Percentiles rank a stretch among this genome's conserved stretches.
Conservation (phyloP, 2,113 vertebrate genomes). For the Alexandromys fortis region DNA sequence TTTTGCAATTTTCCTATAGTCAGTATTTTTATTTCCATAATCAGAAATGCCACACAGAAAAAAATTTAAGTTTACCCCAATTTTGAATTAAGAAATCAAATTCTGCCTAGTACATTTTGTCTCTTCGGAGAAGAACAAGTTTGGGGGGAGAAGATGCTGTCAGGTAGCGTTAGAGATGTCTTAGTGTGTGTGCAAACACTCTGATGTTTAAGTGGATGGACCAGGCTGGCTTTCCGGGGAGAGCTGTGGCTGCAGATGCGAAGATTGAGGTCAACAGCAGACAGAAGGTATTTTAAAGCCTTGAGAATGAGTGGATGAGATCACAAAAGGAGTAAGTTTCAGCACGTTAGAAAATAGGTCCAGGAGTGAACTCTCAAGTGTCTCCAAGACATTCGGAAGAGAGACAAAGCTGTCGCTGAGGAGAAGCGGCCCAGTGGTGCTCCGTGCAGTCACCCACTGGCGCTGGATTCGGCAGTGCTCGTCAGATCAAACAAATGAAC, state of each 20-base stretch:
- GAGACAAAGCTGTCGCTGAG: background rate
- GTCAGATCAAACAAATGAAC: background rate
- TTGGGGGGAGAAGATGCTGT: no score
- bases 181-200: background rate
- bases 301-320: background rate
- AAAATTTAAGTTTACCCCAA: background rate
- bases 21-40: background rate
- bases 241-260: background rate
- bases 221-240: background rate
- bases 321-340: background rate
- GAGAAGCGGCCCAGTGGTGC: rapidly evolving
- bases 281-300: background rate
- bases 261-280: background rate
- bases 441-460: rapidly evolving
- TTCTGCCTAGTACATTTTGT: background rate
- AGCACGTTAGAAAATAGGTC: background rate
- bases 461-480: background rate
- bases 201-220: rapidly evolving
- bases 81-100: constrained; percentile 34
- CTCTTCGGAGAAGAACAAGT: background rate
- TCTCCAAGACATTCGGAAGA: background rate
- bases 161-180: background rate
- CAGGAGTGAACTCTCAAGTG: background rate
- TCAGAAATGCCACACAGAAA: background rate
- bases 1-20: background rate